A percentile compares a stretch with the other conserved stretches of the same genome.
phyloP scores from a whole-genome alignment of 2,113 vertebrate species.

The Poeciliopsis prolifica region DNA sequence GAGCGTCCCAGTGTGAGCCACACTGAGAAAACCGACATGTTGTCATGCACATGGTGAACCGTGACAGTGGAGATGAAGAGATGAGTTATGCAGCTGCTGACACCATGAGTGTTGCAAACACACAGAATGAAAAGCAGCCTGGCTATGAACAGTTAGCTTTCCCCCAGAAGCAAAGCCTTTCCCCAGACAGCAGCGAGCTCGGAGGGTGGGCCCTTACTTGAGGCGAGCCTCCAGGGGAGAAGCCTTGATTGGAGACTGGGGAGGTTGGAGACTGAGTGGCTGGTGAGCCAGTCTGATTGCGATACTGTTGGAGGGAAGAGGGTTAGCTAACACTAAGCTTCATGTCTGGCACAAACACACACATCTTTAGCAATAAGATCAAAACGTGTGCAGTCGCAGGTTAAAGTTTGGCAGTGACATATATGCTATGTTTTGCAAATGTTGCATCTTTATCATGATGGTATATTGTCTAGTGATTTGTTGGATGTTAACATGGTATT shows the following conservation, averaged over 20 bases:
- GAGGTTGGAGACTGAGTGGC: constrained; percentile 99
- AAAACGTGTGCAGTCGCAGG: not conserved
- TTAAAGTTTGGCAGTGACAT: not conserved
- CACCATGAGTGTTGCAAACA: constrained; percentile 57
- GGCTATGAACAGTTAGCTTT: constrained; percentile 54
- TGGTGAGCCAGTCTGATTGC: constrained; percentile 95
- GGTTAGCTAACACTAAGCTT: constrained; percentile 84
- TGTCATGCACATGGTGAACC: constrained; percentile 61
- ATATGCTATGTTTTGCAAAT: not conserved
- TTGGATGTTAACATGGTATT: not conserved
- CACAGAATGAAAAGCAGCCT: constrained; percentile 62
- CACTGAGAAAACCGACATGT: not conserved
- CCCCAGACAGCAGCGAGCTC: constrained; percentile 77
- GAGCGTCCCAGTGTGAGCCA: not conserved
- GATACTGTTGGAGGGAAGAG: constrained; percentile 97
- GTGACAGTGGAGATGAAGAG: constrained; percentile 51
- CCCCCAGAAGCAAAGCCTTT: constrained; percentile 65
- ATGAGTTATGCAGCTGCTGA: constrained; percentile 59
- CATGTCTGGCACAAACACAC: constrained; percentile 76
- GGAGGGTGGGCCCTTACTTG: constrained; percentile 91
- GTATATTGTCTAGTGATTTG: not conserved
- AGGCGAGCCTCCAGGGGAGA: constrained; percentile 98
- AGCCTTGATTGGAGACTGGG: constrained; percentile 99
- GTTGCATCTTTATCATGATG: not conserved
- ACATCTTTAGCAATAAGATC: constrained; percentile 30